Conservation (phyloP, 2,888 invertebrate species). For the Tetramorium bicarinatum region DNA sequence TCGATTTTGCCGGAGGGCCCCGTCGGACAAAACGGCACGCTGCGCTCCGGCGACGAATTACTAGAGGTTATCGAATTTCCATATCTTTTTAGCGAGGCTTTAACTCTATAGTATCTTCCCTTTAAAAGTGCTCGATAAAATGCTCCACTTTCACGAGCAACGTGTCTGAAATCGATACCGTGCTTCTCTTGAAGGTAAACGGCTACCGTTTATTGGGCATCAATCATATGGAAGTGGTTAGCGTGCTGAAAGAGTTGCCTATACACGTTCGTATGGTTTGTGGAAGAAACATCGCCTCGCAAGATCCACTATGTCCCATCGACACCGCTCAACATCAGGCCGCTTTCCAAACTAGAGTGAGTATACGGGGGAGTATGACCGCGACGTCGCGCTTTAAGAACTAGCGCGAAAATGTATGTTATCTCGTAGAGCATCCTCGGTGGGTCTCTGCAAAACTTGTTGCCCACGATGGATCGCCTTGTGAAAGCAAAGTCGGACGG, state of each 20-base stretch:
- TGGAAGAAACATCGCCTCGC: slow-evolving; percentile 89
- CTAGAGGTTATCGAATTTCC: slow-evolving; percentile 89
- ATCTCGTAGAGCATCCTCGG: slow-evolving; percentile 92
- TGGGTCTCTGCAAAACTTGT: slow-evolving; percentile 94
- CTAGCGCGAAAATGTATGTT: slow-evolving; percentile 26
- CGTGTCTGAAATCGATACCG: slow-evolving; percentile 24
- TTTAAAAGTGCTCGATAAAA: slow-evolving; percentile 33
- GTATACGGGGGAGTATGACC: slow-evolving; percentile 66
- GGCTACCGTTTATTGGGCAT: slow-evolving; percentile 96
- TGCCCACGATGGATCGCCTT: slow-evolving; percentile 91
- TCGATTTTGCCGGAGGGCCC: slow-evolving; percentile 99
- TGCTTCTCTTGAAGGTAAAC: slow-evolving; percentile 91
- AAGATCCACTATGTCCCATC: slow-evolving; percentile 88
- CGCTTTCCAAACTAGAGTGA: slow-evolving; percentile 91
- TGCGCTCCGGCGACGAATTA: slow-evolving; percentile 98
- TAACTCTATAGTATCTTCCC: background rate
- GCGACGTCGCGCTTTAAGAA: slow-evolving; percentile 35
- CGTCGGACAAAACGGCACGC: slow-evolving; percentile 95
- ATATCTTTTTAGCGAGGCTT: slow-evolving; percentile 14
- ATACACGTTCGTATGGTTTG: slow-evolving; percentile 96
- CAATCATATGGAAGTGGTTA: slow-evolving; percentile 98
- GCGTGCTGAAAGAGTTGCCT: slow-evolving; percentile 97
- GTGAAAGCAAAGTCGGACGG: slow-evolving; percentile 98
- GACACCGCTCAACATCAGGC: slow-evolving; percentile 90
- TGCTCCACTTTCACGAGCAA: slow-evolving; percentile 5